Percentiles rank a stretch among this genome's conserved stretches.
Conservation (phyloP, 2,113 vertebrate species). For the Myotis yumanensis region DNA sequence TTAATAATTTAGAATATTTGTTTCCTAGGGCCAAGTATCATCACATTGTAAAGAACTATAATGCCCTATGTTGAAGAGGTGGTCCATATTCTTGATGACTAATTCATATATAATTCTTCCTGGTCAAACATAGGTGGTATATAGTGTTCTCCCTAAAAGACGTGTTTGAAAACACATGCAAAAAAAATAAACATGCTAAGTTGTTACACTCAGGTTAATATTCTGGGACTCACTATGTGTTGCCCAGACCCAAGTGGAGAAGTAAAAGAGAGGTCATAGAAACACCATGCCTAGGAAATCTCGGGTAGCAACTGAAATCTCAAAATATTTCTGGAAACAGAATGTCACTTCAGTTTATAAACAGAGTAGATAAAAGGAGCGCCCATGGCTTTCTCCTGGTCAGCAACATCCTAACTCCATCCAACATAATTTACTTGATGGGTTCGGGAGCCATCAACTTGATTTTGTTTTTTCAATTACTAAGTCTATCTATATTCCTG, state of each 20-base stretch:
- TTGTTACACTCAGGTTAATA: background rate
- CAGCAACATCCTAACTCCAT: background rate
- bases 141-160: background rate
- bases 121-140: background rate
- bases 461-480: background rate
- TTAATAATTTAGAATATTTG: background rate
- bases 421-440: background rate
- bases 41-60: background rate
- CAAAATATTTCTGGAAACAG: background rate
- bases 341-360: background rate
- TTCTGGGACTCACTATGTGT: background rate
- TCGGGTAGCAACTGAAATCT: background rate
- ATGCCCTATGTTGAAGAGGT: background rate
- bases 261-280: background rate
- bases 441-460: background rate
- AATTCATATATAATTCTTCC: background rate
- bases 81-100: background rate
- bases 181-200: background rate
- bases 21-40: background rate
- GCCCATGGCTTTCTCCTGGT: background rate
- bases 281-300: background rate
- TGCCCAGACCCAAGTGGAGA: background rate
- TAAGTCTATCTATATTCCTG: background rate
- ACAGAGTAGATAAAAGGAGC: background rate
- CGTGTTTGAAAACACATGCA: background rate